These are phyloP conservation scores for Drosophila trichaetosa DNA, from an alignment of 2,888 invertebrate species.

Conservation along the genomic window DNA sequence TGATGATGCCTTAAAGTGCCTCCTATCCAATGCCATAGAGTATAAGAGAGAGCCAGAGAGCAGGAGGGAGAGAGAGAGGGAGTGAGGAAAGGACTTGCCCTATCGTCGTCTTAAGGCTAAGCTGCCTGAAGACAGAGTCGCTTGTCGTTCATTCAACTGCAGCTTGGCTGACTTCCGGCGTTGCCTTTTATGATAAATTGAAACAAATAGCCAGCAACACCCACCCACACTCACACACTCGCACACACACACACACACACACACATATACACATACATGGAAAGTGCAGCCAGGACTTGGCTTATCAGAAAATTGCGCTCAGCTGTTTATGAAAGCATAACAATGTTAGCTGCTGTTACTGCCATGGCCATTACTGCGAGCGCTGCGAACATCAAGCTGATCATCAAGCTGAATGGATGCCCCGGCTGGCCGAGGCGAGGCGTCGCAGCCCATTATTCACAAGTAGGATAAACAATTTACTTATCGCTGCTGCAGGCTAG, in stretches of 20 bases:
- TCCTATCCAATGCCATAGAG: slow-evolving; percentile 51
- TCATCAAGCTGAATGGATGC: slow-evolving; percentile 70
- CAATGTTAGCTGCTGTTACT: slow-evolving; percentile 69
- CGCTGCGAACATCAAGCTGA: slow-evolving; percentile 70
- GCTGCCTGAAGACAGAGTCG: slow-evolving; percentile 57
- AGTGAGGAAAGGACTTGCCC: slow-evolving; percentile 54
- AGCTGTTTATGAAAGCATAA: slow-evolving; percentile 81
- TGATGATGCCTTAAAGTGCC: slow-evolving; percentile 40
- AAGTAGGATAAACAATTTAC: slow-evolving; percentile 81
- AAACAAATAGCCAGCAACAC: slow-evolving; percentile 76
- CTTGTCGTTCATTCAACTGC: slow-evolving; percentile 76
- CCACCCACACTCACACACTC: slow-evolving; percentile 21
- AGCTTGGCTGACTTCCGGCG: slow-evolving; percentile 77
- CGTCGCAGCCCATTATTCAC: slow-evolving; percentile 74
- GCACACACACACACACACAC: slow-evolving; percentile 8
- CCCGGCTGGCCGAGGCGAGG: slow-evolving; percentile 42
- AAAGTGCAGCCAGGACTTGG: slow-evolving; percentile 58
- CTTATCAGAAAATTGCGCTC: slow-evolving; percentile 80
- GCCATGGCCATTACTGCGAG: slow-evolving; percentile 60
- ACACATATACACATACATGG: slow-evolving; percentile 1
- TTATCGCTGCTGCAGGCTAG: slow-evolving; percentile 73
- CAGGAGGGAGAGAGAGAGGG: slow-evolving; percentile 18
- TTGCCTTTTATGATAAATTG: slow-evolving; percentile 79
- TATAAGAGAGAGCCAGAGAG: slow-evolving; percentile 13
- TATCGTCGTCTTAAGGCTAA: slow-evolving; percentile 59